Percentiles rank a stretch among this genome's conserved stretches.
Evolutionary conservation across 92 coral and sea anemone genomes (phyloP).

Genomic region (Palythoa caribaeorum): DNA sequence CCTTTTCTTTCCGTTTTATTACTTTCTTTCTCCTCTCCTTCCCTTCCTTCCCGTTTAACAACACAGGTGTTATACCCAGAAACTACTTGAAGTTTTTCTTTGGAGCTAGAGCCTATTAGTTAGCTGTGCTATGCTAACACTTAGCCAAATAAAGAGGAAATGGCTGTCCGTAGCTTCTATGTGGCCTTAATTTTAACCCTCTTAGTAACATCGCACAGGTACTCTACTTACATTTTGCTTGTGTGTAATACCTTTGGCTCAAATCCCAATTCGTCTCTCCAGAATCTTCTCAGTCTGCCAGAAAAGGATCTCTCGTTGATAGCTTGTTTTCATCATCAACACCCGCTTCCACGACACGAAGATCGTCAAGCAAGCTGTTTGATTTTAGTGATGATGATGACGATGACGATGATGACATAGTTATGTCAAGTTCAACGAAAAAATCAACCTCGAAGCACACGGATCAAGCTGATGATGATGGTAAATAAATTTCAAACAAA

Average conservation of each 20-base stretch:
- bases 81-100: no score
- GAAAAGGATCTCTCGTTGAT: conserved; percentile 32
- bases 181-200: no score
- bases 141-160: no score
- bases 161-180: no score
- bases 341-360: conserved; percentile 7
- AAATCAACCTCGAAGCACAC: not conserved
- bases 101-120: no score
- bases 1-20: no score
- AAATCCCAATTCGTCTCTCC: not conserved
- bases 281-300: conserved; percentile 16
- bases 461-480: not conserved
- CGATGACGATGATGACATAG: conserved; percentile 28
- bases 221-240: no score
- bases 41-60: no score
- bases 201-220: no score
- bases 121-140: no score
- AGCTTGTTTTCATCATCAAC: conserved; percentile 45
- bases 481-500: not conserved
- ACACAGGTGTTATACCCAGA: no score
- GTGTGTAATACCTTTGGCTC: not conserved
- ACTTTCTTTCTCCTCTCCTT: no score
- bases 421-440: conserved; percentile 28
- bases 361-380: conserved; percentile 25
- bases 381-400: conserved; percentile 41